Percentiles rank a stretch among this genome's conserved stretches.
phyloP scores from a whole-genome alignment of 1,140 invertebrate species.

The Saxidomus purpurata region DNA sequence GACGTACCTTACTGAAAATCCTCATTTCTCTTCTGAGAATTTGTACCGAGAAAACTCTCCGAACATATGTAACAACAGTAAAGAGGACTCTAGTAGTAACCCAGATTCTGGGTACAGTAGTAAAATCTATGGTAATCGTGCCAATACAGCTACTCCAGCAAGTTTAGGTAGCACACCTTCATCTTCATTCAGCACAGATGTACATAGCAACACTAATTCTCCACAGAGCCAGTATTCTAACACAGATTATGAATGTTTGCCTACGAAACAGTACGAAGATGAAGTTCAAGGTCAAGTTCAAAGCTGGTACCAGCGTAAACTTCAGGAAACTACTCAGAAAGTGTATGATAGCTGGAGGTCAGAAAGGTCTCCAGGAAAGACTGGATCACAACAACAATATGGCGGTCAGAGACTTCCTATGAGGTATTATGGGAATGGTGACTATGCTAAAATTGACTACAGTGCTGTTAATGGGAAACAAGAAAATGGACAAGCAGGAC shows the following conservation, averaged over 20 bases:
- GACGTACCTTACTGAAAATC: constrained; percentile 61
- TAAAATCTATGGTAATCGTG: constrained; percentile 75
- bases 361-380: constrained; percentile 36
- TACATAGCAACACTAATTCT: constrained; percentile 78
- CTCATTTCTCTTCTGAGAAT: constrained; percentile 36
- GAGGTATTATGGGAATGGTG: constrained; percentile 56
- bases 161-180: constrained; percentile 80
- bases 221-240: constrained; percentile 72
- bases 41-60: constrained; percentile 57
- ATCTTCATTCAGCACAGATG: constrained; percentile 82
- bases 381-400: background rate
- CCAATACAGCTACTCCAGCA: constrained; percentile 50
- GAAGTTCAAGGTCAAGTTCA: constrained; percentile 75
- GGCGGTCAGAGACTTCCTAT: constrained; percentile 28
- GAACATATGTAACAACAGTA: constrained; percentile 68
- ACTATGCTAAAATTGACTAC: constrained; percentile 56
- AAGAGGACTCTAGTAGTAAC: constrained; percentile 84
- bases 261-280: constrained; percentile 68
- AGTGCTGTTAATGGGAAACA: background rate
- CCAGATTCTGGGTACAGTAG: constrained; percentile 85
- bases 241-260: constrained; percentile 65
- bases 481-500: background rate
- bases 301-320: constrained; percentile 80
- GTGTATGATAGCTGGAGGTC: constrained; percentile 60
- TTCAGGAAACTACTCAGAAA: constrained; percentile 79